These are phyloP conservation scores for Thymelicus sylvestris DNA, from an alignment of 2,888 invertebrate species.

Conservation along the genomic window DNA sequence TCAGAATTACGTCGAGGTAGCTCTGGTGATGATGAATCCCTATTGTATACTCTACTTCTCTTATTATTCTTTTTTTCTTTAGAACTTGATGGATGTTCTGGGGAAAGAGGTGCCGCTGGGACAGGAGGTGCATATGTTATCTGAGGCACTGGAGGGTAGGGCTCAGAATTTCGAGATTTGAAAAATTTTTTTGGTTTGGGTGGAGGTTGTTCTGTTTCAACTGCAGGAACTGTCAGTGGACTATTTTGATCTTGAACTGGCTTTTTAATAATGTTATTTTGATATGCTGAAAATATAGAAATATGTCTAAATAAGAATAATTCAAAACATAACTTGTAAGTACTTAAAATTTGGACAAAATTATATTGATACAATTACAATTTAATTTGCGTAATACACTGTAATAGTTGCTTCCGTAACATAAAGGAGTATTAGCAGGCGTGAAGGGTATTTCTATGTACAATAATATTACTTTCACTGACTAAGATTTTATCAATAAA, in stretches of 20 bases:
- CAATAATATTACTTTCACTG: conserved; percentile 24
- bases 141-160: conserved; percentile 82
- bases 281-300: conserved; percentile 69
- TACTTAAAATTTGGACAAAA: not conserved
- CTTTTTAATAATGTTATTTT: conserved; percentile 72
- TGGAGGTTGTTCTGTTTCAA: conserved; percentile 80
- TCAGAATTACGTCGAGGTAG: conserved; percentile 75
- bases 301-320: conserved; percentile 5
- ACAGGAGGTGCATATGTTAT: conserved; percentile 81
- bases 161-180: conserved; percentile 91
- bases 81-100: conserved; percentile 72
- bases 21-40: conserved; percentile 80
- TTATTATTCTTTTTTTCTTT: conserved; percentile 73
- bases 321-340: not conserved
- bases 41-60: conserved; percentile 67
- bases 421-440: too few species aligned
- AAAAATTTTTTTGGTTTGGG: conserved; percentile 95
- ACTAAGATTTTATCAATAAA: not conserved
- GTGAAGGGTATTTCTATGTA: not conserved
- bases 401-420: too few species aligned
- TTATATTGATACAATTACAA: not conserved
- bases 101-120: conserved; percentile 74
- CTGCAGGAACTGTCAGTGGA: conserved; percentile 81
- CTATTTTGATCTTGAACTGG: conserved; percentile 83
- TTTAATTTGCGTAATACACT: not conserved